These are phyloP conservation scores for Amphipyra tragopoginis DNA, from an alignment of 2,888 invertebrate genomes.

Conservation along the genomic window DNA sequence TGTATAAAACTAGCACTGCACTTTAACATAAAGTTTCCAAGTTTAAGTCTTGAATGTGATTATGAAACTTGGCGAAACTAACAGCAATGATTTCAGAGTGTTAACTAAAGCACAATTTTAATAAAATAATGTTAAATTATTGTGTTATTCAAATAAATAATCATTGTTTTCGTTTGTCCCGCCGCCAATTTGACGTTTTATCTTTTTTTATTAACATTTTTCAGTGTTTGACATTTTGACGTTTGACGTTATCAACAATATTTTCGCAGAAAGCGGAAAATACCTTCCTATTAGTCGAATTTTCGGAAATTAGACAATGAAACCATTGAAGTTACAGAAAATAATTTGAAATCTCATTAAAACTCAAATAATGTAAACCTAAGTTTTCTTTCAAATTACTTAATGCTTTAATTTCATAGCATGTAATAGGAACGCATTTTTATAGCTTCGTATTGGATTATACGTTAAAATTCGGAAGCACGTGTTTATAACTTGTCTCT, in stretches of 20 bases:
- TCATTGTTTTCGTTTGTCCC: conserved; percentile 52
- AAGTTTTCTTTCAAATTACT: background rate
- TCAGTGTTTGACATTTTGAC: background rate
- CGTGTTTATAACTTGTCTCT: conserved; percentile 18
- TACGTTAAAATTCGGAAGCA: conserved; percentile 16
- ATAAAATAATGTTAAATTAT: background rate
- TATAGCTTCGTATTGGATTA: conserved; percentile 11
- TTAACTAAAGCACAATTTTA: background rate
- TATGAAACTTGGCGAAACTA: conserved; percentile 1
- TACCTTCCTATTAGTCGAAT: no score
- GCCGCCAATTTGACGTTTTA: conserved; percentile 36
- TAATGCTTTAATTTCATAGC: background rate
- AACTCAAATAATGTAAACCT: no score
- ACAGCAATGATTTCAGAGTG: background rate
- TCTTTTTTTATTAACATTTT: background rate
- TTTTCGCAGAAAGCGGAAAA: no score
- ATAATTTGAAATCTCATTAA: no score
- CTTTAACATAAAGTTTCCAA: conserved; percentile 12
- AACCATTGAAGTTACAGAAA: background rate
- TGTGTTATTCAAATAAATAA: background rate
- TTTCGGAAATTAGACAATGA: background rate
- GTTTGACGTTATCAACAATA: background rate
- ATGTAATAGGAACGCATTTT: conserved; percentile 29
- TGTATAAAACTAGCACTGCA: conserved; percentile 18
- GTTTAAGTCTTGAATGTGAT: background rate